Evolutionary conservation across 1,140 invertebrate species (phyloP).

Genomic region (Drepana arcuata): DNA sequence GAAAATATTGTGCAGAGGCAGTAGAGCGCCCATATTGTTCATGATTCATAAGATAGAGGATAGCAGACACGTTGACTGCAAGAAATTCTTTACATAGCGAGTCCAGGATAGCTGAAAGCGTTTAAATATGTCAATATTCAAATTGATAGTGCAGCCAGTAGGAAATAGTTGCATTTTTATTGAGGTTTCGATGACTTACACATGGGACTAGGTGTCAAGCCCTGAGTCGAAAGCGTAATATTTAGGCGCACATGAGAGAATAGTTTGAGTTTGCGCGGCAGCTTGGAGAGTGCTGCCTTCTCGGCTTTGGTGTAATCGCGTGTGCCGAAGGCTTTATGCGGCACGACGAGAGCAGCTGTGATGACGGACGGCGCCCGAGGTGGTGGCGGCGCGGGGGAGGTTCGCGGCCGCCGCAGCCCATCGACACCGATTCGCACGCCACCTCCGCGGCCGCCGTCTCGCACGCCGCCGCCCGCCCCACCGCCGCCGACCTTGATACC

Average conservation of each 20-base stretch:
- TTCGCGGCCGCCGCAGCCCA: slow-evolving; percentile 59
- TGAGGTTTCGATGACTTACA: slow-evolving; percentile 75
- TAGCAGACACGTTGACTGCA: slow-evolving; percentile 89
- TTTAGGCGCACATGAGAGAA: slow-evolving; percentile 80
- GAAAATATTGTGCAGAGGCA: slow-evolving; percentile 93
- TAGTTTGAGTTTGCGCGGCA: slow-evolving; percentile 77
- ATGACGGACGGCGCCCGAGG: slow-evolving; percentile 56
- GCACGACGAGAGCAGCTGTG: slow-evolving; percentile 80
- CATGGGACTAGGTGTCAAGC: slow-evolving; percentile 84
- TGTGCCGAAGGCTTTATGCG: slow-evolving; percentile 82
- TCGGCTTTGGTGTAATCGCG: slow-evolving; percentile 83
- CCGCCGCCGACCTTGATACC: slow-evolving; percentile 53
- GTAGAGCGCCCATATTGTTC: slow-evolving; percentile 90
- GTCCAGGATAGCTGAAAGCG: slow-evolving; percentile 84
- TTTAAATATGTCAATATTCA: slow-evolving; percentile 16
- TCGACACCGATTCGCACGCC: slow-evolving; percentile 55
- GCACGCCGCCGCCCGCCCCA: slow-evolving; percentile 22
- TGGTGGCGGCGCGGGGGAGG: slow-evolving; percentile 48
- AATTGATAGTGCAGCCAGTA: too few relatives aligned
- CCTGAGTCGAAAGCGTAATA: slow-evolving; percentile 80
- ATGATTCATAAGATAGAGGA: slow-evolving; percentile 95
- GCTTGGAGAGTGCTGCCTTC: slow-evolving; percentile 75
- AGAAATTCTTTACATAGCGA: slow-evolving; percentile 92
- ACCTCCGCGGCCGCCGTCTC: slow-evolving; percentile 33
- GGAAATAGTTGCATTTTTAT: background rate